phyloP scores from a whole-genome alignment of 2,797 vertebrate species.

The Enteromius radiatus region DNA sequence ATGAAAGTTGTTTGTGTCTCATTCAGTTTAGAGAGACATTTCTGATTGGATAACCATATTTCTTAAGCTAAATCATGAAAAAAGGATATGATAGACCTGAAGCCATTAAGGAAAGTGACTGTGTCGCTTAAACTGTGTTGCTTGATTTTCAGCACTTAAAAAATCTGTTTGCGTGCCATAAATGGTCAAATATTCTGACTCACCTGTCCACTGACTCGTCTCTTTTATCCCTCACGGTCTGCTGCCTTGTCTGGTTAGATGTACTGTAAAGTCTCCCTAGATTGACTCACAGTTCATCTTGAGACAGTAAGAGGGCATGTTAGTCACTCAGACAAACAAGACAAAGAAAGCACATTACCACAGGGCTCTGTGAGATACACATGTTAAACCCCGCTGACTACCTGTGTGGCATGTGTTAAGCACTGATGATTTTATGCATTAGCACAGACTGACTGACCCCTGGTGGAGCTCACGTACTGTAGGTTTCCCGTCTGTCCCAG shows the following conservation, averaged over 20 bases:
- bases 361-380: not conserved
- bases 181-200: conserved; percentile 14
- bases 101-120: not conserved
- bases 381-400: conserved; percentile 29
- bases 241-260: conserved; percentile 41
- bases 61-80: not conserved
- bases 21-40: not conserved
- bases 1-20: not conserved
- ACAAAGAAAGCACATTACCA: not conserved
- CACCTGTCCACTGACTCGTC: conserved; percentile 21
- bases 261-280: conserved; percentile 18
- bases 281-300: conserved; percentile 6
- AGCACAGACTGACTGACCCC: conserved; percentile 34
- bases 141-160: not conserved
- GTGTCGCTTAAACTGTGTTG: not conserved
- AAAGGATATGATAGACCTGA: not conserved
- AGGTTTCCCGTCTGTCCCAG: conserved; percentile 25
- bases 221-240: conserved; percentile 64
- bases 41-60: not conserved
- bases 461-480: conserved; percentile 1
- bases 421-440: conserved; percentile 51
- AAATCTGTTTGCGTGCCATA: conserved; percentile 9
- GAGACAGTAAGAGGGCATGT: conserved; percentile 23
- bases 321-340: conserved; percentile 13
- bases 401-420: conserved; percentile 41